Percentiles rank a stretch among this genome's conserved stretches.
Conservation (phyloP, 2,888 invertebrate genomes). For the Habroteleia sp. region DNA sequence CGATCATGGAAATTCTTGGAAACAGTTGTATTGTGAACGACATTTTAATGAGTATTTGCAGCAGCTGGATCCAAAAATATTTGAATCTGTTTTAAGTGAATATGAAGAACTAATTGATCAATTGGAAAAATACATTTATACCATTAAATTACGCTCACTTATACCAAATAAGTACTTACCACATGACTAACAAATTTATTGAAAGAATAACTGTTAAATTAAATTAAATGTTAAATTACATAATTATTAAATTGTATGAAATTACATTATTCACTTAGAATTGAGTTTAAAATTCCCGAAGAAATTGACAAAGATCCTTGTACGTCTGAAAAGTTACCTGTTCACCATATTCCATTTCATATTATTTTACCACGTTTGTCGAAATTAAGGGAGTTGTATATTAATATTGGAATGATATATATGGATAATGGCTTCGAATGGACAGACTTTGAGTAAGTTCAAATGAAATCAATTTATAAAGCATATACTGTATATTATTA, state of each 20-base stretch:
- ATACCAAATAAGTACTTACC: conserved; percentile 69
- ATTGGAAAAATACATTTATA: conserved; percentile 67
- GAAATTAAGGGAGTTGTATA: conserved; percentile 82
- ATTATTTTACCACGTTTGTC: conserved; percentile 82
- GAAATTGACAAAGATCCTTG: conserved; percentile 77
- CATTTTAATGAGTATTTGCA: conserved; percentile 77
- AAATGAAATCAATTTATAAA: too few species aligned
- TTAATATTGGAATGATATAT: conserved; percentile 82
- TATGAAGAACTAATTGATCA: conserved; percentile 69
- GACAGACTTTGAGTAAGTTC: conserved; percentile 83
- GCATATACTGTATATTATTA: too few species aligned
- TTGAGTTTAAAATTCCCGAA: conserved; percentile 79
- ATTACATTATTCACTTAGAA: too few species aligned
- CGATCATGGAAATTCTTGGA: conserved; percentile 75
- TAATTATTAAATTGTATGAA: too few species aligned
- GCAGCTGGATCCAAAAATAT: conserved; percentile 69
- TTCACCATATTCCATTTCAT: conserved; percentile 84
- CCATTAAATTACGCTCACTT: conserved; percentile 70
- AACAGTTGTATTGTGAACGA: conserved; percentile 77
- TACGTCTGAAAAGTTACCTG: conserved; percentile 77
- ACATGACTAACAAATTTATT: too few species aligned
- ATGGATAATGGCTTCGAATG: conserved; percentile 83
- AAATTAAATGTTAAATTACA: too few species aligned
- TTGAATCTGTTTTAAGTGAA: conserved; percentile 67
- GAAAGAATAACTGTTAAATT: too few species aligned